phyloP scores from a whole-genome alignment of 2,797 vertebrate species.

The Coluber constrictor region DNA sequence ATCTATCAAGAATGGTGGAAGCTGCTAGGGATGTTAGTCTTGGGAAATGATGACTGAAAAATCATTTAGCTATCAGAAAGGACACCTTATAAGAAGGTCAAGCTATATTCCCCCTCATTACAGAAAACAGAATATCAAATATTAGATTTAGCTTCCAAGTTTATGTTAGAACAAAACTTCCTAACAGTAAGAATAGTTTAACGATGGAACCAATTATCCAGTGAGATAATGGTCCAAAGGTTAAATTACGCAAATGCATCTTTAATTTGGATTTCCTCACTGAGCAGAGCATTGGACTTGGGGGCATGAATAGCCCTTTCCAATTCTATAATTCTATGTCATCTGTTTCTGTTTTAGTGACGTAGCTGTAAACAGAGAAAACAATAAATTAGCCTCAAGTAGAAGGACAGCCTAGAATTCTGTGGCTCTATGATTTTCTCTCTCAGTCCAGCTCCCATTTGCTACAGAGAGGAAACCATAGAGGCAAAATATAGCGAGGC shows the following conservation, averaged over 20 bases:
- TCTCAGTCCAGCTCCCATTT: neutral
- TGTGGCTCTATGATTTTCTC: neutral
- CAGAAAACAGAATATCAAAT: neutral
- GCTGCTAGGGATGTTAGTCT: neutral
- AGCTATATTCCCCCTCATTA: neutral
- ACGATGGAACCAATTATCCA: neutral
- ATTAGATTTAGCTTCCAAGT: neutral
- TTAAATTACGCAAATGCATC: neutral
- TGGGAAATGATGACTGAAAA: neutral
- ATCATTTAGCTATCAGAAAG: neutral
- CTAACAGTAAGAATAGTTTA: neutral
- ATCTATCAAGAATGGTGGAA: neutral
- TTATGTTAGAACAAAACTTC: neutral
- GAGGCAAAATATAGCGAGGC: neutral
- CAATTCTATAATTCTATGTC: neutral
- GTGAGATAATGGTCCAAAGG: neutral
- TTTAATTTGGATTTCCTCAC: neutral
- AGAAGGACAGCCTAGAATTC: neutral
- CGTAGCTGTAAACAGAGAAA: neutral
- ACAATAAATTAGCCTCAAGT: neutral
- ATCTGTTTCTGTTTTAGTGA: neutral
- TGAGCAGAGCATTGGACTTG: neutral
- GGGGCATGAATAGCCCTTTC: neutral
- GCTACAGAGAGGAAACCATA: neutral
- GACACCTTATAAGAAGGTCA: neutral